A percentile compares a stretch with the other conserved stretches of the same genome.
Evolutionary conservation across 2,888 invertebrate species (phyloP).

Genomic region (Microctonus hyperodae): DNA sequence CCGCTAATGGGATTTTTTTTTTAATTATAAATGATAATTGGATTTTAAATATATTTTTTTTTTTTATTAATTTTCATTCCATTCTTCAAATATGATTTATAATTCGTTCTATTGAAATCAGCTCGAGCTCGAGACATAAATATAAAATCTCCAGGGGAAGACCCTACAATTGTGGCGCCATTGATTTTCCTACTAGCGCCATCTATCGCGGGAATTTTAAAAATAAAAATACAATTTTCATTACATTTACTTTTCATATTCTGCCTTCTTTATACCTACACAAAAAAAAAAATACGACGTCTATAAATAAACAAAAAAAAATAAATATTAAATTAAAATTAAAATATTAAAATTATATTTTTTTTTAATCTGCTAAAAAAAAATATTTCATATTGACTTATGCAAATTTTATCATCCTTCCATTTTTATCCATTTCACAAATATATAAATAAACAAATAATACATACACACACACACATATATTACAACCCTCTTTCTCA

Average conservation of each 20-base stretch:
- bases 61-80: too few relatives aligned
- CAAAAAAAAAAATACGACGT: too few relatives aligned
- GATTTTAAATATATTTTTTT: too few relatives aligned
- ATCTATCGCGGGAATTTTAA: conserved; percentile 13
- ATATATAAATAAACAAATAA: not conserved
- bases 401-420: conserved; percentile 35
- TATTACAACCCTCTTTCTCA: conserved; percentile 1
- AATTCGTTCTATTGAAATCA: not conserved
- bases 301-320: too few relatives aligned
- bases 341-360: not conserved
- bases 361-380: conserved; percentile 1
- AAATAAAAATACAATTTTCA: conserved; percentile 25
- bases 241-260: not conserved
- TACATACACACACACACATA: not conserved
- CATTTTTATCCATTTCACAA: conserved; percentile 12
- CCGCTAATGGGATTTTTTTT: too few relatives aligned
- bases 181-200: not conserved
- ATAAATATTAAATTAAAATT: too few relatives aligned
- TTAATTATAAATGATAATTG: too few relatives aligned
- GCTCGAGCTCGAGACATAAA: not conserved
- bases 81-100: not conserved
- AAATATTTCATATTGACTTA: conserved; percentile 16
- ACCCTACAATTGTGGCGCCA: not conserved
- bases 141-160: conserved; percentile 8
- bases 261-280: too few relatives aligned